Conservation (phyloP, 2,888 invertebrate genomes). For the Seira sanloemensis region DNA sequence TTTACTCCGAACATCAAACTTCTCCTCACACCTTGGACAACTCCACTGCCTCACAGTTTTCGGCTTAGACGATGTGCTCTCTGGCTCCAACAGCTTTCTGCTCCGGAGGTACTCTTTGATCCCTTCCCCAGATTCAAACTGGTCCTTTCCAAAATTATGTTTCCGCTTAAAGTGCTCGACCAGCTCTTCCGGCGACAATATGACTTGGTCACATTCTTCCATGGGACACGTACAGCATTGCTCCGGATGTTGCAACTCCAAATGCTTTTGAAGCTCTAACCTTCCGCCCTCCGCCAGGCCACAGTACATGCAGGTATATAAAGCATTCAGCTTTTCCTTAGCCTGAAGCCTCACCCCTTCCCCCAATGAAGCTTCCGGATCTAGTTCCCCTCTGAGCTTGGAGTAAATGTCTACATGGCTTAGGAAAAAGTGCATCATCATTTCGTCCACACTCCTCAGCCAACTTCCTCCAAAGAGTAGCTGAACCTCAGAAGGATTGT, state of each 20-base stretch:
- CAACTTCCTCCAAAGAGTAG: not conserved
- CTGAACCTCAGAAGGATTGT: not conserved
- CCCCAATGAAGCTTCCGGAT: not conserved
- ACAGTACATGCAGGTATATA: not conserved
- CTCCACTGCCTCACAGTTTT: not conserved
- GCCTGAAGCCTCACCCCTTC: not conserved
- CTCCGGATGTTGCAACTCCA: not conserved
- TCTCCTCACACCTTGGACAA: not conserved
- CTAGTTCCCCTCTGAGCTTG: not conserved
- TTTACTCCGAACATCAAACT: not conserved
- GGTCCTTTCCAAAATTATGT: not conserved
- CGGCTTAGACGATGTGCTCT: not conserved
- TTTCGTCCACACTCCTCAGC: not conserved
- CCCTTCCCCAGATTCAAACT: too few species aligned
- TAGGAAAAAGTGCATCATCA: not conserved
- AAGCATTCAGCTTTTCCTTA: not conserved
- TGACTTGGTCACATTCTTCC: not conserved
- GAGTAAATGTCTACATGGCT: not conserved
- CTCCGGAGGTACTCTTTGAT: too few species aligned
- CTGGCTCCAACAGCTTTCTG: not conserved
- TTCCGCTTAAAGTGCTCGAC: not conserved
- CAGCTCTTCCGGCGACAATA: not conserved
- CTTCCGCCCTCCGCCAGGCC: not conserved
- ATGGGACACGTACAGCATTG: not conserved
- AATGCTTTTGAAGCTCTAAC: not conserved